Conservation (phyloP, 1,140 invertebrate species). For the Bombus pascuorum region DNA sequence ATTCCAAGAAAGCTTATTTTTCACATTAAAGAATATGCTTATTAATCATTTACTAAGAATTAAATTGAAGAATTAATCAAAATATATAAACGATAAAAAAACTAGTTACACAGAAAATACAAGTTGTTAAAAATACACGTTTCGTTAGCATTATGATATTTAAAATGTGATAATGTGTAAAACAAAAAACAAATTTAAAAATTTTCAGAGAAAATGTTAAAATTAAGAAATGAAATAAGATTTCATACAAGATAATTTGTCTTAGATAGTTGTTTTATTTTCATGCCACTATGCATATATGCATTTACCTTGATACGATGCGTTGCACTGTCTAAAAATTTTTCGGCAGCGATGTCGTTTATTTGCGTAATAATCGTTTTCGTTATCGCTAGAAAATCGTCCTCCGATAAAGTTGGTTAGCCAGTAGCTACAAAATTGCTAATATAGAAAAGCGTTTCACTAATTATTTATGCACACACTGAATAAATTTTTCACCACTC, state of each 20-base stretch:
- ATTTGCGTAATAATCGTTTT: slow-evolving; percentile 27
- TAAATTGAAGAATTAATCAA: not conserved
- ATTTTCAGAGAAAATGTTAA: not conserved
- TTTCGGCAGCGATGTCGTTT: slow-evolving; percentile 14
- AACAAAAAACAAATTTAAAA: not conserved
- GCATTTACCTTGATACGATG: slow-evolving; percentile 26
- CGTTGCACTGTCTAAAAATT: slow-evolving; percentile 26
- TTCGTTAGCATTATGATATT: not conserved
- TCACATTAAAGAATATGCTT: not conserved
- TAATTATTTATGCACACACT: not conserved
- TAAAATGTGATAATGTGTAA: not conserved
- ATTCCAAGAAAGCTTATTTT: not conserved
- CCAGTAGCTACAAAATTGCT: not conserved
- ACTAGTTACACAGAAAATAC: not conserved
- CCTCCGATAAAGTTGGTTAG: not conserved
- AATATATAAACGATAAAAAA: not conserved
- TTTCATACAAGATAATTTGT: not conserved
- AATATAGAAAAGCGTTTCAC: slow-evolving; percentile 21
- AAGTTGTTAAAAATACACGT: not conserved
- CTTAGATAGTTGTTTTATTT: not conserved
- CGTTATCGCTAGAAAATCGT: not conserved
- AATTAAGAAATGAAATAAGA: not conserved
- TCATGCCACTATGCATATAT: no score
- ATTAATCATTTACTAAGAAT: not conserved
- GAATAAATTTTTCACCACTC: slow-evolving; percentile 26